Base-by-base conservation (phyloP, 1,140 invertebrate genomes). In the Tetramorium parvispinum region DNA sequence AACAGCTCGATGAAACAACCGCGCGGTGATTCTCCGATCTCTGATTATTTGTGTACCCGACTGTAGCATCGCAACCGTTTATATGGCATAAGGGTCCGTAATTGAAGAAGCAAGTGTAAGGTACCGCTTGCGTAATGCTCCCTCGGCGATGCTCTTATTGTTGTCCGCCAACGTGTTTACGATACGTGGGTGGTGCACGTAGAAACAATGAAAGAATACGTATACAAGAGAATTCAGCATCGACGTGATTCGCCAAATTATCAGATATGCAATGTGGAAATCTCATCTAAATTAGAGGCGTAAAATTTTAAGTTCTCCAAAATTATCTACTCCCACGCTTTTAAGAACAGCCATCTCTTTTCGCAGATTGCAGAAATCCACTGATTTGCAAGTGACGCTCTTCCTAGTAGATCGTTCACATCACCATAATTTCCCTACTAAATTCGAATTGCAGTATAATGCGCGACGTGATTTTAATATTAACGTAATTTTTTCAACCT, bases 61-160 rank as follows among this genome's bases (percentile, higher is more conserved):
- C 37, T 71, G 51, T 85, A 86, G 73, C 32, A 76, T n/a, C n/a
- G 18, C 63, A 40, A 37, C 11, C 27, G 21, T 32, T 59, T 57
- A 82, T 27, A 46, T 24, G 65, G 43, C 40, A 68, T 49, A 70
- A 86, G 65, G 85, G 77, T 82, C 55, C 37, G 77, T 79, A 86
- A 86, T 86, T 86, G 85, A 86, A 86, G 85, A 86, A 82, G 77
- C 85, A 82, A 86, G 85, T 82, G 63, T 86, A 82, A 86, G 85
- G 53, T 86, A 85, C 46, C 61, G 51, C 76, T 86, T 86, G 85
- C 85, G 65, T 81, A 86, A 86, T 59, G 10, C 77, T 27, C 16
- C 43, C 37, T 40, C 55, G 51, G 7, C 51, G 57, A 82, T 82
- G 24, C 78, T 82, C 51, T 43, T 82, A 71, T 82, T 71, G 78